A percentile compares a stretch with the other conserved stretches of the same genome.
Conservation (phyloP, 2,888 invertebrate genomes). For the Eristalinus sepulchralis region DNA sequence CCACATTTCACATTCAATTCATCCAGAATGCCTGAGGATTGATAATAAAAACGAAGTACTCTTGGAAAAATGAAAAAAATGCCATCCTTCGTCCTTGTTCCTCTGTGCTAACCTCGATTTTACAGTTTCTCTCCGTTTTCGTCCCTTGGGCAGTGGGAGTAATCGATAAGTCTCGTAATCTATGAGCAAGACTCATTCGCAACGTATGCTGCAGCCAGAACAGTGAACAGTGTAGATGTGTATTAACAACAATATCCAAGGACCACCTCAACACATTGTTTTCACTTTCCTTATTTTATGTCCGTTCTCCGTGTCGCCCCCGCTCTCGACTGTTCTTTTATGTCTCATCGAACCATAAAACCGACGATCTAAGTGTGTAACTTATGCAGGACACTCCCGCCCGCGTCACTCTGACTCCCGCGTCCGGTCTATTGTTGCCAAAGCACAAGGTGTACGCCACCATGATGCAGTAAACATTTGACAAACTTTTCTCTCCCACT, state of each 20-base stretch:
- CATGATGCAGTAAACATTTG: slow-evolving; percentile 47
- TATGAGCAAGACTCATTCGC: slow-evolving; percentile 1
- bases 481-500: slow-evolving; percentile 27
- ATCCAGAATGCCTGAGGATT: slow-evolving; percentile 2
- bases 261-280: slow-evolving; percentile 46
- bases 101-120: slow-evolving; percentile 18
- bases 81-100: slow-evolving; percentile 13
- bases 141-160: neutral
- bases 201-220: neutral
- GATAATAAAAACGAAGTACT: slow-evolving; percentile 2
- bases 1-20: neutral
- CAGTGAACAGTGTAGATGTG: neutral
- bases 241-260: neutral
- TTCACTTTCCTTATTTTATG: slow-evolving; percentile 33
- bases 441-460: slow-evolving; percentile 5
- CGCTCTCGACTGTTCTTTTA: neutral
- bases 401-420: neutral
- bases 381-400: slow-evolving; percentile 10
- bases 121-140: neutral
- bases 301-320: neutral
- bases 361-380: neutral
- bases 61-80: neutral
- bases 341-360: slow-evolving; percentile 25
- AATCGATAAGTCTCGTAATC: slow-evolving; percentile 34
- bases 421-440: neutral